These are phyloP conservation scores for Calephelis virginiensis DNA, from an alignment of 1,140 invertebrate species.

Conservation along the genomic window DNA sequence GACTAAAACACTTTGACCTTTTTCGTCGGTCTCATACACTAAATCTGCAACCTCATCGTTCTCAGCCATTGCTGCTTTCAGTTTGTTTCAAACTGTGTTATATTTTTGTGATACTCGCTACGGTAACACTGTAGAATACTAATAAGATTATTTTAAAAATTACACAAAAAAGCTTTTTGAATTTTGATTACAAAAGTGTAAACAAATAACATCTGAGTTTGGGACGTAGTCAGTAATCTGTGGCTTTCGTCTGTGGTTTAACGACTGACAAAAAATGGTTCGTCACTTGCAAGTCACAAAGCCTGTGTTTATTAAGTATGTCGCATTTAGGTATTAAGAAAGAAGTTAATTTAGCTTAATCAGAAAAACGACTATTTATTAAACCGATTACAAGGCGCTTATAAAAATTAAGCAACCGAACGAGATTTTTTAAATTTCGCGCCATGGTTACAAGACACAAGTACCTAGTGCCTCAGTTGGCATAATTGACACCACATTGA, in stretches of 20 bases:
- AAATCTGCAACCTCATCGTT: slow-evolving; percentile 37
- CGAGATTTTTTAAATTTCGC: slow-evolving; percentile 37
- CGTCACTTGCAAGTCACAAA: too few species aligned
- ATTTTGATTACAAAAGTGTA: not conserved
- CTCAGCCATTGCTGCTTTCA: slow-evolving; percentile 35
- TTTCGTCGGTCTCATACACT: slow-evolving; percentile 56
- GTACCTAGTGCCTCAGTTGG: not conserved
- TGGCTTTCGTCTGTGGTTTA: too few species aligned
- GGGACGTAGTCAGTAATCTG: not conserved
- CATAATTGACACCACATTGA: too few species aligned
- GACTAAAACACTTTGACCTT: slow-evolving; percentile 51
- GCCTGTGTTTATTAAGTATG: too few species aligned
- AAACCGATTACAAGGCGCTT: too few species aligned
- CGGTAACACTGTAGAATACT: too few species aligned
- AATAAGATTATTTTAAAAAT: not conserved
- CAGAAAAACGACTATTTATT: too few species aligned
- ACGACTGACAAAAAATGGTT: too few species aligned
- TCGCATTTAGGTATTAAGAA: too few species aligned
- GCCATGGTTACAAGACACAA: slow-evolving; percentile 22
- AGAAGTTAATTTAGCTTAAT: too few species aligned
- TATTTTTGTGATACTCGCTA: not conserved
- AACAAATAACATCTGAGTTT: slow-evolving; percentile 10
- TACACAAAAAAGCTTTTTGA: not conserved
- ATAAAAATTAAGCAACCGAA: not conserved
- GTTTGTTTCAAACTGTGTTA: not conserved